Evolutionary conservation across 2,888 invertebrate species (phyloP).

Genomic region (Bimastos eiseni): DNA sequence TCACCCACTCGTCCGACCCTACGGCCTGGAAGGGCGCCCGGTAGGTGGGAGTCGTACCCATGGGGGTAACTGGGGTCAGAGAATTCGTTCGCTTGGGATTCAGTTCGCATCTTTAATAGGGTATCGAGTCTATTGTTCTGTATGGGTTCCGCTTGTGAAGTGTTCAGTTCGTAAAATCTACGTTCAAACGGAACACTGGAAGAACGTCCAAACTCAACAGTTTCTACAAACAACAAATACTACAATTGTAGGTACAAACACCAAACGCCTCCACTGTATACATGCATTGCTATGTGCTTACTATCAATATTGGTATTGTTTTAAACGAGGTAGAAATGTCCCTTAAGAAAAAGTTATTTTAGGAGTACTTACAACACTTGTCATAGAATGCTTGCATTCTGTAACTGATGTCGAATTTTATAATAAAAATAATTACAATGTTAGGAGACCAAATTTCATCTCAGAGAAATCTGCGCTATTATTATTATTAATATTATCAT

Average conservation of each 20-base stretch:
- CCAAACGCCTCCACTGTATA: no score
- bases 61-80: neutral
- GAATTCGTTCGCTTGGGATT: neutral
- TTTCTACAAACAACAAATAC: neutral
- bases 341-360: no score
- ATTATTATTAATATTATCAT: no score
- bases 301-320: no score
- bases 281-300: no score
- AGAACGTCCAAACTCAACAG: neutral
- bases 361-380: no score
- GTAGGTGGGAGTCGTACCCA: neutral
- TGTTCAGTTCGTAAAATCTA: neutral
- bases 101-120: neutral
- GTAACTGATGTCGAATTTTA: no score
- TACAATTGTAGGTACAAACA: neutral
- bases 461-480: no score
- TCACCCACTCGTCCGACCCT: neutral
- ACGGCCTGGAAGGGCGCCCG: neutral
- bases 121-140: neutral
- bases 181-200: neutral
- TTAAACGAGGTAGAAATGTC: no score
- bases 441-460: no score
- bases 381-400: no score
- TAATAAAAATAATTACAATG: no score
- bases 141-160: neutral